phyloP scores from a whole-genome alignment of 2,888 invertebrate species.

The Hybos culiciformis region DNA sequence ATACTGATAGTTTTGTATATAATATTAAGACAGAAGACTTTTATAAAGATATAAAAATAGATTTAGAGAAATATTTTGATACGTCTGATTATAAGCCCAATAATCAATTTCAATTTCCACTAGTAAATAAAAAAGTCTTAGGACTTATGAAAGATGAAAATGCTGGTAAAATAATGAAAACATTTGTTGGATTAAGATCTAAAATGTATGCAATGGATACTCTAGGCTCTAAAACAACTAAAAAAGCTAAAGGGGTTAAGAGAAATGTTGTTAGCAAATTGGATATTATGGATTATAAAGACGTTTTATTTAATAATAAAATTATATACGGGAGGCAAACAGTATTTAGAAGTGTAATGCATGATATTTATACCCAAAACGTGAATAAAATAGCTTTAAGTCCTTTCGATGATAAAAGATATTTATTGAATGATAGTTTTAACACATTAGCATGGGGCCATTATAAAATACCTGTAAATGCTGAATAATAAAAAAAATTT shows the following conservation, averaged over 20 bases:
- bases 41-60: constrained; percentile 5
- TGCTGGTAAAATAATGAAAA: constrained; percentile 5
- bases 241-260: constrained; percentile 5
- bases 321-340: background rate
- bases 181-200: constrained; percentile 7
- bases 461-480: background rate
- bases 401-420: constrained; percentile 5
- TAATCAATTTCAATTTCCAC: constrained; percentile 18
- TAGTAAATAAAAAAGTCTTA: constrained; percentile 1
- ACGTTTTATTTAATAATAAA: constrained; percentile 2
- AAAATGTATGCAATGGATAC: constrained; percentile 8
- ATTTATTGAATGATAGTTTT: constrained; percentile 1
- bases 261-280: background rate
- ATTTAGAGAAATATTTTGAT: constrained; percentile 18
- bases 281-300: background rate
- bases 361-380: constrained; percentile 3
- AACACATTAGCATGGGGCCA: background rate
- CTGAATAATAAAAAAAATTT: too few relatives aligned
- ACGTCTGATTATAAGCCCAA: constrained; percentile 19
- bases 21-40: constrained; percentile 3
- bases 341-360: constrained; percentile 1
- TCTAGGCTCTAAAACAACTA: background rate
- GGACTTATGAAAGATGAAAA: constrained; percentile 8
- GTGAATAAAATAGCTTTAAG: constrained; percentile 5
- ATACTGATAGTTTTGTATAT: constrained; percentile 8